phyloP scores from a whole-genome alignment of 2,797 vertebrate species.

The Spinus olivaceus region DNA sequence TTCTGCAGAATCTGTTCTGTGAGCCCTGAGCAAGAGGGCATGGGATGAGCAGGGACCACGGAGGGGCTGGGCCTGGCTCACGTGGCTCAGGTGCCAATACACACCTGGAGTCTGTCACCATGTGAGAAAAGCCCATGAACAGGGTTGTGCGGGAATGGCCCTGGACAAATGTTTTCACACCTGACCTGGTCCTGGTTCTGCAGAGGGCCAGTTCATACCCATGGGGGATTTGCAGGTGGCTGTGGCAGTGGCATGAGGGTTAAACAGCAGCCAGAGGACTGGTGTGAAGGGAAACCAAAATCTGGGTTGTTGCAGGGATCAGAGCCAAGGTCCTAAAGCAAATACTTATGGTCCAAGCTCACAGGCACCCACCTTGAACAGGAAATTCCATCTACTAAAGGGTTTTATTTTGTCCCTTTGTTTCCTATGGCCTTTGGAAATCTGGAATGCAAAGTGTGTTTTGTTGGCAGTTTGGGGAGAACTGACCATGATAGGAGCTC shows the following conservation, averaged over 20 bases:
- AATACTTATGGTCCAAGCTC: background rate
- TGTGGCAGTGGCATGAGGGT: background rate
- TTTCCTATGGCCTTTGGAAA: background rate
- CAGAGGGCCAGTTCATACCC: accelerated
- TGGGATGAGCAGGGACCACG: accelerated
- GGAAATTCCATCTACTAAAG: background rate
- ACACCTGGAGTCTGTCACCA: background rate
- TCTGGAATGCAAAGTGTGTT: background rate
- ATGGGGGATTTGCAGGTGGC: background rate
- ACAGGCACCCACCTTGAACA: conserved; percentile 11
- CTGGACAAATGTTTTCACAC: background rate
- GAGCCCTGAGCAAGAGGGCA: background rate
- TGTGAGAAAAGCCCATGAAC: background rate
- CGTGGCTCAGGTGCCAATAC: background rate
- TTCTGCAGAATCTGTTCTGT: background rate
- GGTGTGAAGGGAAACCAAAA: background rate
- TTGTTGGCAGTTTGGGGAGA: background rate
- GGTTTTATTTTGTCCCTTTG: background rate
- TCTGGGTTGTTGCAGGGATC: background rate
- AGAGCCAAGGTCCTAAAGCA: background rate
- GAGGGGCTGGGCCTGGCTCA: background rate
- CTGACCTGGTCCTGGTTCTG: background rate
- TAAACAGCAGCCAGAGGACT: background rate
- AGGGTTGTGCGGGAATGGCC: background rate
- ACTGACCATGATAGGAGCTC: background rate